These are phyloP conservation scores for Theretra japonica DNA, from an alignment of 2,888 invertebrate species.

Conservation along the genomic window DNA sequence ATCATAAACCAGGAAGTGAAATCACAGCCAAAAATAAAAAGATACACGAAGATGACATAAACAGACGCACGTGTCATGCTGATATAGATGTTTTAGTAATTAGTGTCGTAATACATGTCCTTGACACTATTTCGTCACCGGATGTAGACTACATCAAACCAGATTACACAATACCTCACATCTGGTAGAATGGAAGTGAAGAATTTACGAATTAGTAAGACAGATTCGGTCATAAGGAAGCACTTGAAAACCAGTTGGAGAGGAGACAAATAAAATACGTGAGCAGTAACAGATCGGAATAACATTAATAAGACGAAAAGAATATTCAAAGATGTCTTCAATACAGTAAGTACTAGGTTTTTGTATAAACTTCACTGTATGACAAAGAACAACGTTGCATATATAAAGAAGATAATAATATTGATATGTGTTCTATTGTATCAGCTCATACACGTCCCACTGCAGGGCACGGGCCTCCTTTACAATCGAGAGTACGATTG, in stretches of 20 bases:
- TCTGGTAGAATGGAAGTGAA: neutral
- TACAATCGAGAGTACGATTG: too few species aligned
- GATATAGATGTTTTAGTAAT: conserved; percentile 44
- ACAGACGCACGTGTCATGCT: conserved; percentile 37
- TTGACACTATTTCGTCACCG: conserved; percentile 19
- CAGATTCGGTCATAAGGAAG: neutral
- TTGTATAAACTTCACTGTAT: too few species aligned
- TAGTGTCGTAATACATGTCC: conserved; percentile 39
- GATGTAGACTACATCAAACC: conserved; percentile 24
- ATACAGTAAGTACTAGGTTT: too few species aligned
- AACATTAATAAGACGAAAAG: neutral
- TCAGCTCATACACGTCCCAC: too few species aligned
- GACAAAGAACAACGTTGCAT: too few species aligned
- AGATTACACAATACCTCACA: conserved; percentile 21
- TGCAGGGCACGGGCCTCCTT: too few species aligned
- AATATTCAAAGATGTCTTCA: too few species aligned
- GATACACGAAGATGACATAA: conserved; percentile 34
- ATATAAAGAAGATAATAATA: too few species aligned
- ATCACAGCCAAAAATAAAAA: conserved; percentile 8
- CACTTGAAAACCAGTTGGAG: neutral
- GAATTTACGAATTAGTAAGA: neutral
- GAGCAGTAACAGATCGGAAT: too few species aligned
- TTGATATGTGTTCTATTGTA: too few species aligned
- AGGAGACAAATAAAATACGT: neutral
- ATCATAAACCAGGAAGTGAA: conserved; percentile 5